Evolutionary conservation across 2,797 vertebrate species (phyloP).

Genomic region (Eospalax fontanierii): DNA sequence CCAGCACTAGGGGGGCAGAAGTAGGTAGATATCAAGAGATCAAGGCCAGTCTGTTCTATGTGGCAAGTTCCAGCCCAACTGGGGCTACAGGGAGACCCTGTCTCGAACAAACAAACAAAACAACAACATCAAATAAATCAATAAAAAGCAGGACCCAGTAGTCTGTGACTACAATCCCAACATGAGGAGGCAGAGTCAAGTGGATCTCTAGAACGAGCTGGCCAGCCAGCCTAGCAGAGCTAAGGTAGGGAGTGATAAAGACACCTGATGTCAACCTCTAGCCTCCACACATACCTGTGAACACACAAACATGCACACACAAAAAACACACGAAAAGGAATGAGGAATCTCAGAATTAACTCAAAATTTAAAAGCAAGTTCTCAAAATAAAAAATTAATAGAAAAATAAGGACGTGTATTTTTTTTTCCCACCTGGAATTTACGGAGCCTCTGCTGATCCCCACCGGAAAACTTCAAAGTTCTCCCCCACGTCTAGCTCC

Average conservation of each 20-base stretch:
- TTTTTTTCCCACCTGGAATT: neutral
- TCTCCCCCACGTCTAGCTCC: neutral
- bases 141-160: neutral
- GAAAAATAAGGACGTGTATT: slow-evolving; percentile 1
- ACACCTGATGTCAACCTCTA: too few species aligned
- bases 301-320: neutral
- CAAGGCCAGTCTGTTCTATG: too few species aligned
- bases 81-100: too few species aligned
- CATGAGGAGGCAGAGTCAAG: neutral
- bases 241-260: neutral
- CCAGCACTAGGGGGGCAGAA: too few species aligned
- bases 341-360: neutral
- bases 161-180: neutral
- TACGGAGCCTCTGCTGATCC: neutral
- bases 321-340: neutral
- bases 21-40: too few species aligned
- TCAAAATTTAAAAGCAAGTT: neutral
- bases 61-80: too few species aligned
- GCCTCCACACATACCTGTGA: neutral
- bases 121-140: too few species aligned
- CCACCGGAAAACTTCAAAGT: neutral
- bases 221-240: neutral
- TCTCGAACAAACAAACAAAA: too few species aligned
- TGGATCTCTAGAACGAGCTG: neutral
- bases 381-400: slow-evolving; percentile 42